phyloP scores from a whole-genome alignment of 1,140 invertebrate species.

The Drosophila nikananu region DNA sequence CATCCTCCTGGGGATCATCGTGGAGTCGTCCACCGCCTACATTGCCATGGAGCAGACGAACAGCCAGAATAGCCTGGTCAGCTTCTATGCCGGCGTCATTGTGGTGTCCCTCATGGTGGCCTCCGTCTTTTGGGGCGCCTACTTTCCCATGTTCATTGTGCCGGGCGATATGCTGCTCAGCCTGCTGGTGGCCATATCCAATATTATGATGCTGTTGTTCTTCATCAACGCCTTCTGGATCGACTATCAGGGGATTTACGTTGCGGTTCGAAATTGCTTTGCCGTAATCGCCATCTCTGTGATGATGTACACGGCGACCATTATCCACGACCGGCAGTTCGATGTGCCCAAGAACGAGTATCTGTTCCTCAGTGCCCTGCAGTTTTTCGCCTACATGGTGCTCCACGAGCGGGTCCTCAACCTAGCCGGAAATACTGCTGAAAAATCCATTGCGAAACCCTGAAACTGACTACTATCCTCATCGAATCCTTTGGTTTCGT shows the following conservation, averaged over 20 bases:
- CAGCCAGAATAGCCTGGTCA: slow-evolving; percentile 31
- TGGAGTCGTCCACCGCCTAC: slow-evolving; percentile 60
- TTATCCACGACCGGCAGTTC: slow-evolving; percentile 71
- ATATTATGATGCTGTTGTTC: slow-evolving; percentile 53
- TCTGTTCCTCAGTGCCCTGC: slow-evolving; percentile 58
- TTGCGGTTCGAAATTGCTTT: slow-evolving; percentile 49
- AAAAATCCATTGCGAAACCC: too few relatives aligned
- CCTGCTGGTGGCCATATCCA: slow-evolving; percentile 37
- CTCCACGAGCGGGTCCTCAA: slow-evolving; percentile 56
- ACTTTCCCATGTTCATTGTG: slow-evolving; percentile 65
- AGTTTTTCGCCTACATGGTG: slow-evolving; percentile 72
- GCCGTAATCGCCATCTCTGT: slow-evolving; percentile 49
- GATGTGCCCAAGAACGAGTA: slow-evolving; percentile 68
- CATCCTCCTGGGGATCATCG: slow-evolving; percentile 30
- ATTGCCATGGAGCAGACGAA: slow-evolving; percentile 61
- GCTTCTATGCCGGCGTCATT: slow-evolving; percentile 52
- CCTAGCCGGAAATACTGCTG: background rate
- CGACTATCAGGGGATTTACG: background rate
- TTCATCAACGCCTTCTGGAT: slow-evolving; percentile 52
- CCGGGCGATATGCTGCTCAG: slow-evolving; percentile 68
- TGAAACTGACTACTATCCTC: too few relatives aligned
- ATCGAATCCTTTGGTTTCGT: background rate
- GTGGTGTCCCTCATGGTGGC: slow-evolving; percentile 38
- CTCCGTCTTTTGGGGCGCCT: slow-evolving; percentile 61
- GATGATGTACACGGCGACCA: slow-evolving; percentile 73